phyloP scores from a whole-genome alignment of 35 echinoderm and acorn worm species.

The Stichopus chloronotus region DNA sequence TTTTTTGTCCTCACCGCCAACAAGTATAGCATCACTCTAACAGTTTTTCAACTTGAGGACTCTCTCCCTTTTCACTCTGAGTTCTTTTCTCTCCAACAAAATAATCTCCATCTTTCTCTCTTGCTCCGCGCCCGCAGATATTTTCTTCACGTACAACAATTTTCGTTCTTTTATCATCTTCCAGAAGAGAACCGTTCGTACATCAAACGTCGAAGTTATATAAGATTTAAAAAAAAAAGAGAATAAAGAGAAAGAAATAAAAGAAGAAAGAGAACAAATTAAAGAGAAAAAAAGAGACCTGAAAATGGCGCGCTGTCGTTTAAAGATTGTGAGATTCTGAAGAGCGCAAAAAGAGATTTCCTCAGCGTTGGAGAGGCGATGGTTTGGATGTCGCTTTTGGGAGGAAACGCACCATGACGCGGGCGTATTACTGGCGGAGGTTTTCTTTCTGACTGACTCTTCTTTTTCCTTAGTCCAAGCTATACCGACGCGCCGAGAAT shows the following conservation, averaged over 20 bases:
- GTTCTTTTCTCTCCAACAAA: no score
- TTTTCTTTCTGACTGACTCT: background rate
- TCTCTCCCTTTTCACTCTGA: background rate
- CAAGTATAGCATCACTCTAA: slow-evolving; percentile 31
- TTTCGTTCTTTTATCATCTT: slow-evolving; percentile 23
- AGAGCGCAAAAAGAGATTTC: slow-evolving; percentile 24
- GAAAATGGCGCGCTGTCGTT: slow-evolving; percentile 41
- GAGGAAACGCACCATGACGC: slow-evolving; percentile 39
- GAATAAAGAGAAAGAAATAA: background rate
- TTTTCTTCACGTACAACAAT: slow-evolving; percentile 47
- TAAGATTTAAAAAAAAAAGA: background rate
- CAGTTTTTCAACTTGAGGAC: slow-evolving; percentile 44
- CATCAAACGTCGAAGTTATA: background rate
- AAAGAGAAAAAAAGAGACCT: background rate
- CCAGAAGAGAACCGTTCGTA: background rate
- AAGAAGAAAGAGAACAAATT: background rate
- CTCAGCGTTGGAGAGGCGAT: slow-evolving; percentile 14
- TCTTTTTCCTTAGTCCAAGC: background rate
- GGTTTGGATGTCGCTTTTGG: slow-evolving; percentile 47
- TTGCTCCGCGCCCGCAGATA: slow-evolving; percentile 37
- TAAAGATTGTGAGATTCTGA: background rate
- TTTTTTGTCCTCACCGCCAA: background rate
- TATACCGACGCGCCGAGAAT: slow-evolving; percentile 1
- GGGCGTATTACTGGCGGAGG: slow-evolving; percentile 42
- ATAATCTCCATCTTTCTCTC: background rate